A percentile compares a stretch with the other conserved stretches of the same genome.
Evolutionary conservation across 2,113 vertebrate genomes (phyloP).

Genomic region (Tauraco erythrolophus): DNA sequence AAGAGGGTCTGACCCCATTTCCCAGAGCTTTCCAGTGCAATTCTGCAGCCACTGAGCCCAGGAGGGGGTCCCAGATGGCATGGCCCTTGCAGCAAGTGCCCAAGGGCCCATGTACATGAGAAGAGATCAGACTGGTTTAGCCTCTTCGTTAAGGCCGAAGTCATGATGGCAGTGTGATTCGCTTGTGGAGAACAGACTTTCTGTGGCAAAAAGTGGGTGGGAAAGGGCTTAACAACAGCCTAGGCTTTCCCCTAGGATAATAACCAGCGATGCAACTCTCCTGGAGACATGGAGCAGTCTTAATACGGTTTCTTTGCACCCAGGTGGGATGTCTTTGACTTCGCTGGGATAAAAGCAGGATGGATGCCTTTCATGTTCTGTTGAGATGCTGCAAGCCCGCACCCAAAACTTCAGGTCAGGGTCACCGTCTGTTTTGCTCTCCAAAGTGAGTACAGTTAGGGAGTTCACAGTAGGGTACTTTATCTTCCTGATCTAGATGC

Average conservation of each 20-base stretch:
- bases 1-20: neutral
- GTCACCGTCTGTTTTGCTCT: neutral
- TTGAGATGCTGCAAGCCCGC: neutral
- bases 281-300: neutral
- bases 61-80: accelerated
- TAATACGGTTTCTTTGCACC: neutral
- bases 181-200: neutral
- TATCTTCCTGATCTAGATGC: neutral
- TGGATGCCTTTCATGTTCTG: neutral
- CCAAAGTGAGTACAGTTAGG: neutral
- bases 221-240: neutral
- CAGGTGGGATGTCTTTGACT: neutral
- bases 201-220: neutral
- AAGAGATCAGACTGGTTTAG: neutral
- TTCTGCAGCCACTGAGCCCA: neutral
- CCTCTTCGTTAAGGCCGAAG: neutral
- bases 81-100: neutral
- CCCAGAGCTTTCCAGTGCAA: neutral
- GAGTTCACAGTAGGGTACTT: neutral
- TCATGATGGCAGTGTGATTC: neutral
- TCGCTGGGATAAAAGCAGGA: neutral
- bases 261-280: neutral
- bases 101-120: accelerated
- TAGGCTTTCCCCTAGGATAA: neutral
- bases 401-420: neutral